These are phyloP conservation scores for Cepaea hortensis DNA, from an alignment of 2,888 invertebrate species.

Conservation along the genomic window DNA sequence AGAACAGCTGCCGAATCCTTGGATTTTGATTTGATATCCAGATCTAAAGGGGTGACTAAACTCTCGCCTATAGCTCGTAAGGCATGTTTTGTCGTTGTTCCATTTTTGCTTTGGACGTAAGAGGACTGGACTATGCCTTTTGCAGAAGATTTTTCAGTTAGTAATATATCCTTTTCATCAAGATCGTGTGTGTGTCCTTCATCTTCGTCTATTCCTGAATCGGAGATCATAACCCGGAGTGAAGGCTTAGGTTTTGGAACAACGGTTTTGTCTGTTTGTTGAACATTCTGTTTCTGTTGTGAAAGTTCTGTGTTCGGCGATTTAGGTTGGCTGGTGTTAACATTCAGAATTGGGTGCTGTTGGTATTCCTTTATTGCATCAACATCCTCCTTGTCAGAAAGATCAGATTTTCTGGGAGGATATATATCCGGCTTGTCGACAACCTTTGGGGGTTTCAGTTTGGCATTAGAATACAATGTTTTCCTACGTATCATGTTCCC, in stretches of 20 bases:
- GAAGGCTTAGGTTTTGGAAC: slow-evolving; percentile 35
- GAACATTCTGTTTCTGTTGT: slow-evolving; percentile 43
- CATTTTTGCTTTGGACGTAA: slow-evolving; percentile 58
- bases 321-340: neutral
- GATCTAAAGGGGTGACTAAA: slow-evolving; percentile 72
- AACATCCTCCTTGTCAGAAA: slow-evolving; percentile 25
- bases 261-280: slow-evolving; percentile 12
- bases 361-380: slow-evolving; percentile 10
- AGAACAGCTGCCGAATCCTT: slow-evolving; percentile 21
- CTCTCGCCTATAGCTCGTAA: slow-evolving; percentile 73
- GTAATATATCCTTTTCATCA: slow-evolving; percentile 28
- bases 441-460: slow-evolving; percentile 61
- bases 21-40: slow-evolving; percentile 57
- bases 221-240: slow-evolving; percentile 43
- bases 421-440: slow-evolving; percentile 65
- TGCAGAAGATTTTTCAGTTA: neutral
- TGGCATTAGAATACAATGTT: slow-evolving; percentile 63
- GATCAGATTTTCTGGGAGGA: slow-evolving; percentile 59
- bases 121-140: slow-evolving; percentile 1
- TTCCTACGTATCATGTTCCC: slow-evolving; percentile 79
- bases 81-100: slow-evolving; percentile 66
- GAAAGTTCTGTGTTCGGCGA: neutral
- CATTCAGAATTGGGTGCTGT: neutral
- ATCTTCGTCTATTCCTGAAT: slow-evolving; percentile 47
- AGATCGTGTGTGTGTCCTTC: slow-evolving; percentile 39